These are phyloP conservation scores for Struthidea cinerea DNA, from an alignment of 2,113 vertebrate species.

Conservation along the genomic window DNA sequence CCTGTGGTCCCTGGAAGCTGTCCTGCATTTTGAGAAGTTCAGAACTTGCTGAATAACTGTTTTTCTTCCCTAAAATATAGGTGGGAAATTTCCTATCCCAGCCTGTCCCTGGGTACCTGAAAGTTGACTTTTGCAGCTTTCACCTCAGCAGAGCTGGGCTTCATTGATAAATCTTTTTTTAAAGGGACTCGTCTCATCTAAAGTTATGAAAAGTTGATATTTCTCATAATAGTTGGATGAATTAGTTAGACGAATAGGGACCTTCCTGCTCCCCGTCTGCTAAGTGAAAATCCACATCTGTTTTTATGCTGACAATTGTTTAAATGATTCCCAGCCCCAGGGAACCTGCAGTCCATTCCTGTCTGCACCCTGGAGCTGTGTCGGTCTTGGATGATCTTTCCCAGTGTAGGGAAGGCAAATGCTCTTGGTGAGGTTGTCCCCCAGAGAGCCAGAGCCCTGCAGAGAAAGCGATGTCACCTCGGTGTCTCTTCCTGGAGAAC, in stretches of 20 bases:
- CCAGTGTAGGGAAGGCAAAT: neutral
- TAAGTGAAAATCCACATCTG: neutral
- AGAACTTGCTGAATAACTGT: neutral
- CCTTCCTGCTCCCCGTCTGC: neutral
- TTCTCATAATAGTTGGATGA: neutral
- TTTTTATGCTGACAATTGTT: neutral
- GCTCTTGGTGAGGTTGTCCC: neutral
- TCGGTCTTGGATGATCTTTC: rapidly evolving
- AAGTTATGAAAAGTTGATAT: neutral
- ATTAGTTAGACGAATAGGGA: neutral
- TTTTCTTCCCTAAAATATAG: neutral
- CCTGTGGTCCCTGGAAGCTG: neutral
- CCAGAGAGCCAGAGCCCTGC: neutral
- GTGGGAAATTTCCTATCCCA: neutral
- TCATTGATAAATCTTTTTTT: neutral
- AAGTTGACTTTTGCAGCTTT: neutral
- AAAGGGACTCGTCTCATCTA: neutral
- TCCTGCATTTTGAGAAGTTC: neutral
- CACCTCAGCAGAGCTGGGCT: neutral
- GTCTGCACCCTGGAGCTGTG: neutral
- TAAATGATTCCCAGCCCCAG: neutral
- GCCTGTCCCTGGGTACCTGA: neutral
- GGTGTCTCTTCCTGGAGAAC: neutral
- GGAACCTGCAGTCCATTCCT: neutral
- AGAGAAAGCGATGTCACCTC: neutral